Conservation (phyloP, 2,888 invertebrate species). For the Thalpophila matura region DNA sequence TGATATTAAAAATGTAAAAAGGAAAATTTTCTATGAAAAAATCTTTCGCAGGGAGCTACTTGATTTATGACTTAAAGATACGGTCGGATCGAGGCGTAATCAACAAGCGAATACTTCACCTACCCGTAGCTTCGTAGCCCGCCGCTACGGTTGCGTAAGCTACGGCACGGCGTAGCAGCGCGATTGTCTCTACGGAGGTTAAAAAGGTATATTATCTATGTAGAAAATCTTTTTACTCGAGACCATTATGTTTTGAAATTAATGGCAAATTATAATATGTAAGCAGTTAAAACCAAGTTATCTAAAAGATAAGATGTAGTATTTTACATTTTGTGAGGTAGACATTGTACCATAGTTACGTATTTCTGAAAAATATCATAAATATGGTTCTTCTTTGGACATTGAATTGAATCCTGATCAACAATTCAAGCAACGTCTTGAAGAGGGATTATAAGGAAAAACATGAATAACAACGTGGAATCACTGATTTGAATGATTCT, state of each 20-base stretch:
- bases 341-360: no score
- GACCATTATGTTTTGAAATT: not conserved
- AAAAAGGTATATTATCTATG: slow-evolving; percentile 3
- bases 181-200: slow-evolving; percentile 3
- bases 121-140: slow-evolving; percentile 22
- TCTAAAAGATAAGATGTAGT: no score
- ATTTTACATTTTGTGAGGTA: no score
- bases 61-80: slow-evolving; percentile 42
- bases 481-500: slow-evolving; percentile 47
- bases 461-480: slow-evolving; percentile 31
- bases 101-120: slow-evolving; percentile 22
- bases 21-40: slow-evolving; percentile 14
- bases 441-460: slow-evolving; percentile 27
- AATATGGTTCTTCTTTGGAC: slow-evolving; percentile 7
- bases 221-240: not conserved
- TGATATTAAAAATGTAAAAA: slow-evolving; percentile 31
- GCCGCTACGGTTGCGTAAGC: slow-evolving; percentile 18
- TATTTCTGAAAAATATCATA: not conserved
- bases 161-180: slow-evolving; percentile 33
- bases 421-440: slow-evolving; percentile 12
- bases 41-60: slow-evolving; percentile 15
- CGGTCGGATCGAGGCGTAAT: slow-evolving; percentile 17
- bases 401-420: slow-evolving; percentile 33
- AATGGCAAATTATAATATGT: no score
- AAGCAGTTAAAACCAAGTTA: no score